Evolutionary conservation across 1,140 invertebrate genomes (phyloP).

Genomic region (Catajapyx aquilonaris): DNA sequence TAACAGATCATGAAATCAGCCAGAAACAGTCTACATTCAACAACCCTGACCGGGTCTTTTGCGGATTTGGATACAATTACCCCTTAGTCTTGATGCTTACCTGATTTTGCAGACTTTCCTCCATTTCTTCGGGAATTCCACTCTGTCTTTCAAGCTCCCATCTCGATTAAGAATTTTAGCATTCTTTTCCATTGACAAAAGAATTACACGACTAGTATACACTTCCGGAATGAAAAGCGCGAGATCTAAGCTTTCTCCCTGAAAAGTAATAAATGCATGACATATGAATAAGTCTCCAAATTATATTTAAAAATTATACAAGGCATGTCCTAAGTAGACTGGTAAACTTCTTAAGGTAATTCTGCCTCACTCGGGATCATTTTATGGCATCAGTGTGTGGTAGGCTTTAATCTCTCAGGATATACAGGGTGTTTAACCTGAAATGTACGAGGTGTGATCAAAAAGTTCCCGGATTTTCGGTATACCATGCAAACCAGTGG

Average conservation of each 20-base stretch:
- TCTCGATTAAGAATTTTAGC: conserved; percentile 63
- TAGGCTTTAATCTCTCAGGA: not conserved
- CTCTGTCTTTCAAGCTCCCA: conserved; percentile 26
- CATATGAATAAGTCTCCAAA: not conserved
- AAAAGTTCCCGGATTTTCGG: too few species aligned
- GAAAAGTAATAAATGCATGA: conserved; percentile 10
- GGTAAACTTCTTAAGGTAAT: conserved; percentile 2
- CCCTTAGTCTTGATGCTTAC: too few species aligned
- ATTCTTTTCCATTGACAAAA: conserved; percentile 70
- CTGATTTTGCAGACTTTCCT: too few species aligned
- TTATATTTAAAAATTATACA: conserved; percentile 5
- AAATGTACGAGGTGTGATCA: too few species aligned
- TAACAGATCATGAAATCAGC: too few species aligned
- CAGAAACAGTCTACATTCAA: too few species aligned
- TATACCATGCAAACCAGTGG: too few species aligned
- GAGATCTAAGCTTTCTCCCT: conserved; percentile 76
- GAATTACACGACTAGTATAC: conserved; percentile 60
- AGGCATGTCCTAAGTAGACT: not conserved
- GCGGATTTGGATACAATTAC: too few species aligned
- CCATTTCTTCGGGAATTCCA: conserved; percentile 47
- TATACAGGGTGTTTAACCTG: not conserved
- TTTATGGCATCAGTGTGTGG: not conserved
- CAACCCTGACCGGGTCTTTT: too few species aligned
- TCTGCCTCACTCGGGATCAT: not conserved
- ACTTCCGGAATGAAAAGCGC: conserved; percentile 76